Conservation (phyloP, 2,797 vertebrate species). For the Galaxias olidus region DNA sequence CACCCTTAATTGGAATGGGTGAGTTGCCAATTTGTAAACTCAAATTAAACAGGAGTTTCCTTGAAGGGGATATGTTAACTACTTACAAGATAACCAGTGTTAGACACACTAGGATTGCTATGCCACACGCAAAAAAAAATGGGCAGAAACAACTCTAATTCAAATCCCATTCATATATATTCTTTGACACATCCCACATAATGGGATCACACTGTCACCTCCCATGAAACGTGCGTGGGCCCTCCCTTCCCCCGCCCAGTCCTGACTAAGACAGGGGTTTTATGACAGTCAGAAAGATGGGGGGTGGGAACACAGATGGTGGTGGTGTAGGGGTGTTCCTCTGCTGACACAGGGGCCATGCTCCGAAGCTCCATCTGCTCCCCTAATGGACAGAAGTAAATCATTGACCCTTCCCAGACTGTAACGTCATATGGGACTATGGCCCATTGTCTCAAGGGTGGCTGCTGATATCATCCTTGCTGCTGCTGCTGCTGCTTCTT, state of each 20-base stretch:
- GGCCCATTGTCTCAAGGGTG: slow-evolving; percentile 71
- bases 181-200: slow-evolving; percentile 20
- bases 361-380: slow-evolving; percentile 73
- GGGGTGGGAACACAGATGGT: slow-evolving; percentile 26
- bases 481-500: slow-evolving; percentile 30
- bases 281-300: slow-evolving; percentile 48
- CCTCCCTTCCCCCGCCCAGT: slow-evolving; percentile 16
- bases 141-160: not conserved
- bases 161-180: slow-evolving; percentile 22
- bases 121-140: too few species aligned
- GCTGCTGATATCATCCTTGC: slow-evolving; percentile 61
- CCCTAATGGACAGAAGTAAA: slow-evolving; percentile 61
- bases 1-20: not conserved
- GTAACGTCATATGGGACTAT: slow-evolving; percentile 59
- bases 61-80: too few species aligned
- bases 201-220: slow-evolving; percentile 38
- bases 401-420: slow-evolving; percentile 66
- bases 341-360: slow-evolving; percentile 72
- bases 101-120: too few species aligned
- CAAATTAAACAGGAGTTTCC: too few species aligned
- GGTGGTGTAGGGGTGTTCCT: slow-evolving; percentile 48
- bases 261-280: slow-evolving; percentile 36
- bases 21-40: too few species aligned
- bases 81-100: too few species aligned
- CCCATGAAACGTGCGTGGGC: slow-evolving; percentile 51